Evolutionary conservation across 2,113 vertebrate genomes (phyloP), one percentile per base, ranked within the genome.

Genomic region (Lepisosteus oculatus): DNA sequence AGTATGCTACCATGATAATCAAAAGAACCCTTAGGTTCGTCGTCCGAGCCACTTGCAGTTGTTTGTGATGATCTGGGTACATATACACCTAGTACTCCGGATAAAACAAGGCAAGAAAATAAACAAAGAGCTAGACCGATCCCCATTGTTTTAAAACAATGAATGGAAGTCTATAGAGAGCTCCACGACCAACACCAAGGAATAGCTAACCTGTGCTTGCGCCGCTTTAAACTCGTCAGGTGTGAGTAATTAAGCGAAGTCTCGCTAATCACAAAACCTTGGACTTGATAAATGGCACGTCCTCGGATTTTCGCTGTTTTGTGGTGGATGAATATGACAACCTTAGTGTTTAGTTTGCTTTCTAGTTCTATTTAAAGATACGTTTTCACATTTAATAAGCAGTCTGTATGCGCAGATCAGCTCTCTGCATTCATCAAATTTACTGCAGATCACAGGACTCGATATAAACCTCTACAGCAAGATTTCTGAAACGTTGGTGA

Each of bases 1-100:
- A 95, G 81, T 73, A 91, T 89, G 73, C 82, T 88, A 63, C 77
- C 80, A 65, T 89, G 85, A 2, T 79, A 78, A 11, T 78, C 65
- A 0, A 75, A 71, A 3, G 77, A 0, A 8, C 74, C 81, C 0
- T 64, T 71, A 8, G 14, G 29, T 4, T 57, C 51, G 62, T 61
- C 72, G 62, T 61, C 72, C 8, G 61, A 57, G 1, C 66, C 81
- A 41, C 9, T 76, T 42, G 80, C 61, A 62, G 81, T 71, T 42
- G 43, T 61, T 0, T 61, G 76, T 6, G 85, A 56, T 0, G 72
- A 70, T 6, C 61, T 43, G 41, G 65, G 78, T 14, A 78, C 29
- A 70, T 77, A 72, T n/a, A 56, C 69, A 44, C 79, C 62, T 2
- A 75, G 61, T 63, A 83, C 61, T 51, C 87, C 69, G 65, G 85